Evolutionary conservation across 2,888 invertebrate genomes (phyloP), one percentile per base, ranked within the genome.

Genomic region (Eumacrocentrus americanus): DNA sequence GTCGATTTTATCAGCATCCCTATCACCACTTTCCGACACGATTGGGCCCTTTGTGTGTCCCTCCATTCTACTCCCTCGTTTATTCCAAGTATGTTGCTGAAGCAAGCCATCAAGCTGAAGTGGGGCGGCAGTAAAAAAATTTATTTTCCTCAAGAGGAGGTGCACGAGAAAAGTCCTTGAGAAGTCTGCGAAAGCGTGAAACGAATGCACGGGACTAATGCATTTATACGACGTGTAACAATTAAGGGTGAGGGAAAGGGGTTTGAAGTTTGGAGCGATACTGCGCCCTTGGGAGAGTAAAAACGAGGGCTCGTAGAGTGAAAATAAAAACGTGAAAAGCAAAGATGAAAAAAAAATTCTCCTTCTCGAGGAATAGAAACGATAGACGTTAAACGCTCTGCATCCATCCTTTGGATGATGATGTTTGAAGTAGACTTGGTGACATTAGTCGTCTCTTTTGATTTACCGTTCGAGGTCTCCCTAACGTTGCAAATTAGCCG

Each of bases 191-290:
- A 64, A 67, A 72, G 70, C 76, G 74, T 76, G 76, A 78, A 79
- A 77, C 73, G 76, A 76, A 78, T 79, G 76, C 78, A 69, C 69
- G 66, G 67, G 64, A 69, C 74, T 76, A 75, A 79, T 79, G 74
- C 77, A 78, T 79, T 79, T 78, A 76, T 75, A 77, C 72, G 74
- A 76, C 76, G 78, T 77, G 80, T 73, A 72, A 78, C 77, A 78
- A 79, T 79, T 79, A 67, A 63, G 50, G 62, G 60, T 47, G 57
- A 60, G 54, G 29, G 42, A 46, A 60, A 68, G 67, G 68, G 70
- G 69, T 69, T 69, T 63, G 66, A 71, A 67, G 67, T 69, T 67
- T 57, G 51, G 40, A 46, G 22, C 14, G 58, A 70, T 42, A 54
- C 54, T 57, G 61, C 61, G 61, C 71, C 64, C 68, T 12, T 46